Evolutionary conservation across 2,797 vertebrate species (phyloP).

Genomic region (Chrysocyon brachyurus): DNA sequence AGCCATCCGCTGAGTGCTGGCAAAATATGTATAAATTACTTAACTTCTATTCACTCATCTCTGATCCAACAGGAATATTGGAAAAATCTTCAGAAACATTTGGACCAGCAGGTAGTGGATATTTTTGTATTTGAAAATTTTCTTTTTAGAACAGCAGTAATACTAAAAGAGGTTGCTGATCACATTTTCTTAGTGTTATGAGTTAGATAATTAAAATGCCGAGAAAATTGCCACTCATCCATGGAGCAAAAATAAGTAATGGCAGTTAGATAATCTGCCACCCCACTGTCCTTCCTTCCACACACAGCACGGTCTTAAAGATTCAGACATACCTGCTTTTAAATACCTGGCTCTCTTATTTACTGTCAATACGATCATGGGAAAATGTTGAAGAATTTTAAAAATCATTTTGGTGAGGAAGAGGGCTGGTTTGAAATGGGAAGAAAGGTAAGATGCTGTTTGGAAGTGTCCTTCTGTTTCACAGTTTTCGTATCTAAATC

Average conservation of each 20-base stretch:
- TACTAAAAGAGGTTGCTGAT: not conserved
- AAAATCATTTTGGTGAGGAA: not conserved
- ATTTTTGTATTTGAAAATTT: not conserved
- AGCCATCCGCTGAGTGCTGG: constrained; percentile 99
- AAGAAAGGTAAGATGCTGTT: not conserved
- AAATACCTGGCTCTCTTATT: not conserved
- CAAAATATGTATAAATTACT: constrained; percentile 99
- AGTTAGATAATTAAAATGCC: not conserved
- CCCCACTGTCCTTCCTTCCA: not conserved
- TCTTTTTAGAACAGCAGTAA: not conserved
- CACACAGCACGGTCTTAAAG: not conserved
- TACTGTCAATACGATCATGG: not conserved
- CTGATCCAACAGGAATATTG: constrained; percentile 98
- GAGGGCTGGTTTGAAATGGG: not conserved
- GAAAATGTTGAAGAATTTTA: not conserved
- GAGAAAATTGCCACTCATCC: not conserved
- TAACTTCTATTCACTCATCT: constrained; percentile 99
- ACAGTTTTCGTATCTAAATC: not conserved
- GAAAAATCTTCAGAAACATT: constrained; percentile 96
- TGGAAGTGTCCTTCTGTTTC: not conserved
- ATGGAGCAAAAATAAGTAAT: not conserved
- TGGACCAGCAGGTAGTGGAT: constrained; percentile 88
- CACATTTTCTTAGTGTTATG: not conserved
- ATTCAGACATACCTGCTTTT: not conserved
- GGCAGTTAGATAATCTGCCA: not conserved